Base-by-base conservation (phyloP, 2,888 invertebrate genomes). In the Tetragnatha montana region DNA sequence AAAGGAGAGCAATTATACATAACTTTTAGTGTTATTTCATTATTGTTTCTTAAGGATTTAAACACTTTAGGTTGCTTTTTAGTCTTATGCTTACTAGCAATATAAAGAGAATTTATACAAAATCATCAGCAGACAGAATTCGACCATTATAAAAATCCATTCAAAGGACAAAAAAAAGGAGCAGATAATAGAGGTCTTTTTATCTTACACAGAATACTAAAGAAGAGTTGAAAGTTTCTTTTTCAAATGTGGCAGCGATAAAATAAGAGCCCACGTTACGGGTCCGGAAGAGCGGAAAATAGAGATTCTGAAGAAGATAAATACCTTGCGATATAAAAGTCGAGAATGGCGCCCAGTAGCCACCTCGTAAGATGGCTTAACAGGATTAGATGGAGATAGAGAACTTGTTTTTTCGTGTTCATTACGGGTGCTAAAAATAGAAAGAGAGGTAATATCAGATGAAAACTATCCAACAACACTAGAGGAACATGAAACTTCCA, bases 321-420 rank as follows among this genome's bases (percentile, higher is more conserved):
- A 60, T 51, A 81, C 22, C 21, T 17, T 8, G 8, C 21, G 73
- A 74, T 73, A 81, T 73, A 73, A 51, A 51, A 60, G n/a, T 49
- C 14, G 51, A 73, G 21, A 71, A 60, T 51, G 81, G 81, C 73
- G 73, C 51, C 51, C 73, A 19, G 12, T 8, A 21, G 81, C 50
- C 79, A 73, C 78, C 85, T 71, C 79, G 71, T 79, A 79, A 78
- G 19, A 60, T 22, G 79, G 85, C 51, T 79, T 85, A 85, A 85
- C 79, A 17, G 71, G 71, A 85, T 85, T 78, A 85, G 76, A 78
- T 78, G 35, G 78, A 35, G 47, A 79, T 70, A 70, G 51, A 50
- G 60, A 85, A 78, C 79, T 85, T 78, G 78, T 79, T 79, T 85
- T 35, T 35, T 60, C 71, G n/a, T 47, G 71, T 85, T 85, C 85